Percentiles rank a stretch among this genome's conserved stretches.
These are phyloP conservation scores for Euborellia annulipes DNA, from an alignment of 1,140 invertebrate species.

Conservation along the genomic window DNA sequence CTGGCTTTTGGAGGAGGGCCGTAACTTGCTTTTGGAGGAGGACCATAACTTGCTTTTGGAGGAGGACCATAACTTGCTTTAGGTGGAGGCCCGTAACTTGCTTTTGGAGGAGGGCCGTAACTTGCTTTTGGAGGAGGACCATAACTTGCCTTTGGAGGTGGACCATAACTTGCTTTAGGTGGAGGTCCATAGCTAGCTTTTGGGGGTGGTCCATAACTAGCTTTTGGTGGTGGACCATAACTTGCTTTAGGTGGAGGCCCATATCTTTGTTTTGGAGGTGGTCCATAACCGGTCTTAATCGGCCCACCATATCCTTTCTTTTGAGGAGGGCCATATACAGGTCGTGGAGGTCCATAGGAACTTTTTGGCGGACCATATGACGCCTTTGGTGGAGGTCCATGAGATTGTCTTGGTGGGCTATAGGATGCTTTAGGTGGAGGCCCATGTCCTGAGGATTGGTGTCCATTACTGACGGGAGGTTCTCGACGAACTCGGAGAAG, in stretches of 20 bases:
- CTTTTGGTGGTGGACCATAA: slow-evolving; percentile 9
- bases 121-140: slow-evolving; percentile 14
- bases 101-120: slow-evolving; percentile 6
- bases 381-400: slow-evolving; percentile 11
- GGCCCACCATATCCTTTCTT: slow-evolving; percentile 6
- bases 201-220: slow-evolving; percentile 7
- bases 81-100: slow-evolving; percentile 14
- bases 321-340: slow-evolving; percentile 13
- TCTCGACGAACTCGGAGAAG: too few relatives aligned
- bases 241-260: slow-evolving; percentile 14
- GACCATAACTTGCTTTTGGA: slow-evolving; percentile 4
- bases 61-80: slow-evolving; percentile 10
- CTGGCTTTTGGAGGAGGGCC: slow-evolving; percentile 18
- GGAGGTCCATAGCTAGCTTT: slow-evolving; percentile 7
- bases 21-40: slow-evolving; percentile 14
- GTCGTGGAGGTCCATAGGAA: slow-evolving; percentile 17
- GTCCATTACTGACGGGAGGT: slow-evolving; percentile 10
- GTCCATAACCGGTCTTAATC: slow-evolving; percentile 8
- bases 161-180: slow-evolving; percentile 9
- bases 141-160: slow-evolving; percentile 8
- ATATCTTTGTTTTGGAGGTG: slow-evolving; percentile 12
- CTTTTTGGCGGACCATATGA: slow-evolving; percentile 18
- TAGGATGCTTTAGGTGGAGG: slow-evolving; percentile 7
- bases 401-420: not conserved
- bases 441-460: slow-evolving; percentile 7